These are phyloP conservation scores for Pseudomyrmex cubaensis DNA, from an alignment of 1,140 invertebrate genomes.

Conservation along the genomic window DNA sequence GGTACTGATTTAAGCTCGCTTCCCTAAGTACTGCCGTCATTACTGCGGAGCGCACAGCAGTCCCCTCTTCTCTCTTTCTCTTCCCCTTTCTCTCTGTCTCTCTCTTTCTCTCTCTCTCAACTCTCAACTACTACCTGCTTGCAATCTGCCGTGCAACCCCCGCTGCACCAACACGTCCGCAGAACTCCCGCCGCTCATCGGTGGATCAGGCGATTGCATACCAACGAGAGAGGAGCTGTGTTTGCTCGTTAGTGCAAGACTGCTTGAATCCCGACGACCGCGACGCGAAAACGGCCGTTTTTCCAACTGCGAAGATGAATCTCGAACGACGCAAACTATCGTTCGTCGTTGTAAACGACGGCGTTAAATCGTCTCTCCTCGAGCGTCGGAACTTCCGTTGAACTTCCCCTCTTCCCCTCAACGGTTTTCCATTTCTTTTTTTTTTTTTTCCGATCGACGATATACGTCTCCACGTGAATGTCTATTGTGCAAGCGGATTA, in stretches of 20 bases:
- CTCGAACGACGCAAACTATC: slow-evolving; percentile 49
- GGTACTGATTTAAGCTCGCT: slow-evolving; percentile 72
- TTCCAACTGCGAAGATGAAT: slow-evolving; percentile 56
- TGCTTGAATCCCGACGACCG: slow-evolving; percentile 64
- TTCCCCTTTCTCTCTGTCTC: too few relatives aligned
- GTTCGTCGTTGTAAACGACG: slow-evolving; percentile 48
- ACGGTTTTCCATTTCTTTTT: neutral
- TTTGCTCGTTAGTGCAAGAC: slow-evolving; percentile 78
- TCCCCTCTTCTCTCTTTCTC: slow-evolving; percentile 7
- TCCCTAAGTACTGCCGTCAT: slow-evolving; percentile 73
- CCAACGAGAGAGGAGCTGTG: slow-evolving; percentile 77
- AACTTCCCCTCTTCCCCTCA: too few relatives aligned
- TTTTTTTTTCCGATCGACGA: neutral
- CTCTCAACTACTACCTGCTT: slow-evolving; percentile 48
- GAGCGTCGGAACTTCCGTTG: neutral
- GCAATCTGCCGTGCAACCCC: slow-evolving; percentile 57
- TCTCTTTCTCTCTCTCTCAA: too few relatives aligned
- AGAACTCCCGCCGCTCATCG: slow-evolving; percentile 69
- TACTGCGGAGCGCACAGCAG: slow-evolving; percentile 59
- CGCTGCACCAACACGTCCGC: slow-evolving; percentile 62
- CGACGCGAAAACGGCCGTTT: slow-evolving; percentile 67
- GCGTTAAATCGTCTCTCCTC: slow-evolving; percentile 33
- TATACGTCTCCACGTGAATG: neutral
- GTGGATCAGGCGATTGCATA: slow-evolving; percentile 81
- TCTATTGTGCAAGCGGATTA: neutral